Conservation (phyloP, 1,140 invertebrate genomes). For the Calephelis virginiensis region DNA sequence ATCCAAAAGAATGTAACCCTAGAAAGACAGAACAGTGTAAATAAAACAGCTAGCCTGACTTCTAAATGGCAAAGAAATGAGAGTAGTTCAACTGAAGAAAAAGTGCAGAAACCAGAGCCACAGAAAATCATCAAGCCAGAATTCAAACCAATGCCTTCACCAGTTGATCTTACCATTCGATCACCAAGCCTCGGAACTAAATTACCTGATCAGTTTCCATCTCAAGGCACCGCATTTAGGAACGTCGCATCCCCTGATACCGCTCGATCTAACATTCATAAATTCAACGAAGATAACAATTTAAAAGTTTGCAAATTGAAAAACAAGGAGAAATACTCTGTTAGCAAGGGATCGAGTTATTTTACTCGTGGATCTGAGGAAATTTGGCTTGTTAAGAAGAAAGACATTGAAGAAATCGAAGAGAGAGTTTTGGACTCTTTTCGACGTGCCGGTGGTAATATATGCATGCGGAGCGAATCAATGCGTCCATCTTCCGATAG, state of each 20-base stretch:
- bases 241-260: conserved; percentile 61
- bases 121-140: conserved; percentile 71
- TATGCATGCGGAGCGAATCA: conserved; percentile 53
- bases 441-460: conserved; percentile 56
- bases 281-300: conserved; percentile 59
- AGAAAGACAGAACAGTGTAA: conserved; percentile 49
- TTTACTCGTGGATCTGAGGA: conserved; percentile 68
- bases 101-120: conserved; percentile 56
- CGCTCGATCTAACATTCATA: conserved; percentile 40
- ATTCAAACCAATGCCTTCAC: conserved; percentile 61
- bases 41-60: conserved; percentile 38
- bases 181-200: conserved; percentile 65
- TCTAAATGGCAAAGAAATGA: conserved; percentile 56
- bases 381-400: conserved; percentile 74
- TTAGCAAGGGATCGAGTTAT: conserved; percentile 66
- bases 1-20: conserved; percentile 26
- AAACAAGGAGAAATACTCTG: conserved; percentile 63
- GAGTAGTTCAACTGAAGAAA: conserved; percentile 44
- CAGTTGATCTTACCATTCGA: conserved; percentile 59
- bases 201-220: conserved; percentile 63
- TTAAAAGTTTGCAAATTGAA: conserved; percentile 66
- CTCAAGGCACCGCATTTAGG: conserved; percentile 66
- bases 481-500: conserved; percentile 60
- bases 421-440: conserved; percentile 69
- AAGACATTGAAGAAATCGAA: conserved; percentile 72